These are phyloP conservation scores for Bovichtus variegatus DNA, from an alignment of 2,797 vertebrate genomes.

Conservation along the genomic window DNA sequence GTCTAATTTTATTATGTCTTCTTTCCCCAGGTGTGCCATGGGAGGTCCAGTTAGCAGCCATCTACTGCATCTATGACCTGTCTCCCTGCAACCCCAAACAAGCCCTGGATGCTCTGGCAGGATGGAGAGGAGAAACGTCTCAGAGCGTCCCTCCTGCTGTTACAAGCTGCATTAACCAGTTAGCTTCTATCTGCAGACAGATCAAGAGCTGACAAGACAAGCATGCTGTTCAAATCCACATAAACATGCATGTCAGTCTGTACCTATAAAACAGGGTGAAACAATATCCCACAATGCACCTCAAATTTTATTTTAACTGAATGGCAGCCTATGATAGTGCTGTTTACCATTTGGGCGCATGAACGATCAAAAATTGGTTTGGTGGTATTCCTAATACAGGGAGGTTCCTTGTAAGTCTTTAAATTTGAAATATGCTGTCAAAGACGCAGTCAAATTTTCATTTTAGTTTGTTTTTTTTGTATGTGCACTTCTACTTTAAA, in stretches of 20 bases:
- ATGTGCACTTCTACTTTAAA: constrained; percentile 40
- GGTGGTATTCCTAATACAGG: background rate
- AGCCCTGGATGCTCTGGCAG: constrained; percentile 85
- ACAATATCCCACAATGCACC: background rate
- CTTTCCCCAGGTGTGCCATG: constrained; percentile 89
- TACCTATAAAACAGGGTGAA: background rate
- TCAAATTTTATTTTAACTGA: constrained; percentile 11
- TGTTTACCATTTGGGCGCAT: background rate
- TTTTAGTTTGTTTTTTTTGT: constrained; percentile 12
- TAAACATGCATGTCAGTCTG: background rate
- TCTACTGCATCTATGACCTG: constrained; percentile 92
- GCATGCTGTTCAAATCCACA: background rate
- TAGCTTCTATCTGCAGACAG: constrained; percentile 84
- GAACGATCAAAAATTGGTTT: background rate
- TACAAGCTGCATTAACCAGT: constrained; percentile 87
- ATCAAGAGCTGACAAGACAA: constrained; percentile 51
- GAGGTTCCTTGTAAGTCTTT: background rate
- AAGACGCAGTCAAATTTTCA: background rate
- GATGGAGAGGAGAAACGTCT: constrained; percentile 85
- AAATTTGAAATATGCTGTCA: background rate
- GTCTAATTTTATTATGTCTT: background rate
- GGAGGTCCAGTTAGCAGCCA: constrained; percentile 93
- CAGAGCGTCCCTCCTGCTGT: constrained; percentile 86
- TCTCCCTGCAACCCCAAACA: constrained; percentile 91
- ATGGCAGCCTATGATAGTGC: background rate